These are phyloP conservation scores for Cyprinus carpio DNA, from an alignment of 2,113 vertebrate genomes.

Conservation along the genomic window DNA sequence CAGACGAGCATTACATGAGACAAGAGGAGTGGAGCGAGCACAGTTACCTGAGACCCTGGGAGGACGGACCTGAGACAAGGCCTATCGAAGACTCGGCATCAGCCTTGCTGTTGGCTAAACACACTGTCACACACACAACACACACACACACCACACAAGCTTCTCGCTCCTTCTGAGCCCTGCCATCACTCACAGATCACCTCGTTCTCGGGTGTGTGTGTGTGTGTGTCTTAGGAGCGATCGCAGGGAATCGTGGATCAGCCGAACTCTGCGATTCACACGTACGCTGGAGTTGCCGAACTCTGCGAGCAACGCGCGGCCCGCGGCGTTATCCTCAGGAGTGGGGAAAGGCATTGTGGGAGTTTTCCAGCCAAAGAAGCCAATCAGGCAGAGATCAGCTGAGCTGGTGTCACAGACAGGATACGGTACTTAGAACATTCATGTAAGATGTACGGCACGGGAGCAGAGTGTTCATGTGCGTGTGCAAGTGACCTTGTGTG, in stretches of 20 bases:
- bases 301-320: constrained; percentile 89
- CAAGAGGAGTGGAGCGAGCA: constrained; percentile 97
- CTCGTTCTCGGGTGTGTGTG: constrained; percentile 27
- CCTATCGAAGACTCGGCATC: constrained; percentile 92
- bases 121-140: not conserved
- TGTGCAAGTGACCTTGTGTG: not conserved
- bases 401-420: constrained; percentile 97
- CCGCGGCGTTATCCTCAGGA: constrained; percentile 92
- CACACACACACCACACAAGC: too few species aligned
- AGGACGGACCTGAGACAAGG: constrained; percentile 94
- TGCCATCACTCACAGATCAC: too few species aligned
- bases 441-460: not conserved
- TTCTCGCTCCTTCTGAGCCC: too few species aligned
- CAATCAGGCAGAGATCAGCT: constrained; percentile 94
- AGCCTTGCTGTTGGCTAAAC: constrained; percentile 88
- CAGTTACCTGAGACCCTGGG: constrained; percentile 95
- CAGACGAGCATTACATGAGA: constrained; percentile 92
- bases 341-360: constrained; percentile 98
- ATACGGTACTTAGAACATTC: constrained; percentile 78
- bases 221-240: constrained; percentile 82
- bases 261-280: constrained; percentile 98
- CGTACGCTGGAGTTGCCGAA: constrained; percentile 84
- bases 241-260: constrained; percentile 98
- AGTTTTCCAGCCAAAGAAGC: constrained; percentile 95
- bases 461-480: not conserved